phyloP scores from a whole-genome alignment of 2,888 invertebrate species.

The Melinopterus prodromus region DNA sequence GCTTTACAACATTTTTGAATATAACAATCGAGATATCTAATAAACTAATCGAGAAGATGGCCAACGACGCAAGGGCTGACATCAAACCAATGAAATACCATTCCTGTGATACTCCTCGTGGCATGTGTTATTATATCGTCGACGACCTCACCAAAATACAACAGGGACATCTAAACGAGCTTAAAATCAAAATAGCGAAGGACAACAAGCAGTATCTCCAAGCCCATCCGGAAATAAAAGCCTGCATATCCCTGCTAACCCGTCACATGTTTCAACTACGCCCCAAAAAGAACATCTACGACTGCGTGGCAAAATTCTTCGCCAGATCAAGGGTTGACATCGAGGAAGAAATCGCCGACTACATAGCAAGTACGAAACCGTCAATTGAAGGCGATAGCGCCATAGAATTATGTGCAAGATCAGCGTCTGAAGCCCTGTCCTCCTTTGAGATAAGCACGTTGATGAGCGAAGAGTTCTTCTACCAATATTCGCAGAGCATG shows the following conservation, averaged over 20 bases:
- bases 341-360: conserved; percentile 45
- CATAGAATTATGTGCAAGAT: conserved; percentile 19
- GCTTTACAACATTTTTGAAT: neutral
- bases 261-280: conserved; percentile 46
- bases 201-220: conserved; percentile 54
- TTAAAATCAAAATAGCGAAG: conserved; percentile 50
- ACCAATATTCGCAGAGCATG: neutral
- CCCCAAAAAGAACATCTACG: conserved; percentile 48
- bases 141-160: conserved; percentile 50
- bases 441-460: neutral
- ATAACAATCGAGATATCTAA: neutral
- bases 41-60: conserved; percentile 43
- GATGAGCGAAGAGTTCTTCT: neutral
- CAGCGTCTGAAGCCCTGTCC: neutral
- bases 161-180: conserved; percentile 50
- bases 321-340: conserved; percentile 45
- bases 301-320: conserved; percentile 49
- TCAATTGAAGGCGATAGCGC: conserved; percentile 38
- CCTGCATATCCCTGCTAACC: conserved; percentile 47
- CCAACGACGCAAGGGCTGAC: conserved; percentile 47
- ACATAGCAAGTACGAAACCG: conserved; percentile 40
- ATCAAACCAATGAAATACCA: conserved; percentile 49
- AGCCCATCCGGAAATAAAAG: conserved; percentile 55
- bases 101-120: conserved; percentile 52
- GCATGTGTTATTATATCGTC: conserved; percentile 51